phyloP scores from a whole-genome alignment of 2,888 invertebrate species.

The Hecatera dysodea region DNA sequence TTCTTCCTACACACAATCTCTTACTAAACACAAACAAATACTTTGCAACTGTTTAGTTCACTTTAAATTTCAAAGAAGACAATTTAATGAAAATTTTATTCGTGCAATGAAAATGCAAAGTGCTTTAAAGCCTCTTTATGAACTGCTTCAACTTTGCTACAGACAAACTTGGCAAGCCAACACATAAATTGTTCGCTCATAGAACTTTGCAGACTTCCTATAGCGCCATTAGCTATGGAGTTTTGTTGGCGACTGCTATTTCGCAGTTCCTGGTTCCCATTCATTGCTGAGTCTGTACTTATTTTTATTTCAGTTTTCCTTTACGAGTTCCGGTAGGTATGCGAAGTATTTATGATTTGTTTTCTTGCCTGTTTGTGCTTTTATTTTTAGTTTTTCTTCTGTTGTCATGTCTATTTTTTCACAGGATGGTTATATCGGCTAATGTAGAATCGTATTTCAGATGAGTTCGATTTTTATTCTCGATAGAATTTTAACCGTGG shows the following conservation, averaged over 20 bases:
- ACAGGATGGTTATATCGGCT: neutral
- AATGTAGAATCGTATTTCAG: neutral
- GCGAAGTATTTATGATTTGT: conserved; percentile 27
- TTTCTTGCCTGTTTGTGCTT: neutral
- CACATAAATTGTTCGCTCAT: conserved; percentile 72
- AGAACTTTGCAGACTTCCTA: conserved; percentile 79
- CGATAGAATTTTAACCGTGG: neutral
- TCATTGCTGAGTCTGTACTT: conserved; percentile 28
- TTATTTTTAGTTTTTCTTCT: neutral
- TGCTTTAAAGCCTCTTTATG: conserved; percentile 38
- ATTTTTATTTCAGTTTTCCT: conserved; percentile 42
- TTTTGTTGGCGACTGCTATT: conserved; percentile 62
- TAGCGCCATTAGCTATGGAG: conserved; percentile 67
- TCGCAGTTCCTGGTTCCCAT: conserved; percentile 44
- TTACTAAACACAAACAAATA: neutral
- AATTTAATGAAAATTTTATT: conserved; percentile 26
- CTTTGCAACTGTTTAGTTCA: neutral
- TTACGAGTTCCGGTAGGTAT: conserved; percentile 12
- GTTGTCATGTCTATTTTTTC: neutral
- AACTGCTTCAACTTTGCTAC: conserved; percentile 63
- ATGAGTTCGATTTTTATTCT: neutral
- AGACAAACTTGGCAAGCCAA: conserved; percentile 72
- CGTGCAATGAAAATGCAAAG: conserved; percentile 50
- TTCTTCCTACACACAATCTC: neutral
- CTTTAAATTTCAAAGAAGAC: conserved; percentile 9